Conservation (phyloP, 2,113 vertebrate species). For the Bolborhynchus lineola region DNA sequence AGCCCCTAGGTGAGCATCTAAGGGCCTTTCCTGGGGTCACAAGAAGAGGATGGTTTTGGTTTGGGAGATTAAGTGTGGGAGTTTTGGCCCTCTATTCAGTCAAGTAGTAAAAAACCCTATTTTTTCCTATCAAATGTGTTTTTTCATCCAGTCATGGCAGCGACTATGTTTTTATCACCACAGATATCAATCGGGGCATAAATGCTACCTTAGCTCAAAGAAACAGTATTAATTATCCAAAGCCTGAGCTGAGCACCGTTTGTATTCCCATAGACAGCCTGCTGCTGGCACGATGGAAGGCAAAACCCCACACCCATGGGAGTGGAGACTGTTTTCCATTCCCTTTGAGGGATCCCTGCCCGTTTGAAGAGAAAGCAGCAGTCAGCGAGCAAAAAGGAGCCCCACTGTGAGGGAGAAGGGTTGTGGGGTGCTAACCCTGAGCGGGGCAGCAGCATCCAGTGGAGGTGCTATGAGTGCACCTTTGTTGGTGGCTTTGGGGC, state of each 20-base stretch:
- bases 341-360: background rate
- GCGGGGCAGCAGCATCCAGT: rapidly evolving
- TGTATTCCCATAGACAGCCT: background rate
- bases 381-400: background rate
- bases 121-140: background rate
- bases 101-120: background rate
- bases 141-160: background rate
- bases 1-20: background rate
- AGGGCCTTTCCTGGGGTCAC: background rate
- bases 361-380: background rate
- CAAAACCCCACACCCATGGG: background rate
- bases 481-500: background rate
- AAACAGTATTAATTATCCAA: background rate
- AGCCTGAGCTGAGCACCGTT: background rate
- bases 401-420: rapidly evolving
- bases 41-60: background rate
- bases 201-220: background rate
- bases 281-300: background rate
- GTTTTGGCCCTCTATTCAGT: background rate
- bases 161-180: background rate
- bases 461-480: background rate
- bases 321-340: background rate
- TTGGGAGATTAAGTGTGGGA: background rate
- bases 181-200: background rate
- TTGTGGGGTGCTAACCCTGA: background rate